Base-by-base conservation (phyloP, 1,140 invertebrate genomes). In the Berghia stephanieae region DNA sequence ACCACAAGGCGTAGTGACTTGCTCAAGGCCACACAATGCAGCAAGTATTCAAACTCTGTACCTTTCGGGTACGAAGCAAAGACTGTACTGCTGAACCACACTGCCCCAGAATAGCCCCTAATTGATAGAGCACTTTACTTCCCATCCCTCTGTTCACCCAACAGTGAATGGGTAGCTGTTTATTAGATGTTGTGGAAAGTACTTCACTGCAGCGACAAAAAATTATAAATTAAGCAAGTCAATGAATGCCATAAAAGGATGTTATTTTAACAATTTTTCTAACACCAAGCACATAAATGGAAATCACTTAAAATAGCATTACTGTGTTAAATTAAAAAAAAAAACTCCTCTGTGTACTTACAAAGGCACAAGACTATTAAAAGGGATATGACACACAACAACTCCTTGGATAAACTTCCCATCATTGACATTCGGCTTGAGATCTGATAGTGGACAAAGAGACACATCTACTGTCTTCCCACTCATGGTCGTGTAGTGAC, bases 381-480 rank as follows among this genome's bases (percentile, higher is more conserved):
- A 93, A 79, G 93, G 92, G 75, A 96, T 92, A 81, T 93, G 94
- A 81, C 94, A 95, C 1, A 95, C 92, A n/a, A 96, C 95, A 89
- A 93, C 94, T 8, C 94, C 94, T 46, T 94, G 85, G 3, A 95
- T 83, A 1, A 95, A 92, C 90, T 93, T 94, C 77, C 92, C 92
- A 36, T 90, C 79, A 88, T 94, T 94, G 5, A 92, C 77, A 63
- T 93, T 93, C 40, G 86, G 75, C 66, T 88, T 86, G 49, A 94
- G 86, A 57, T 92, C 87, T 52, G 88, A 88, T 13, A 94, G 86
- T 6, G 85, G 82, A 52, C 89, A 86, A 71, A 90, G 84, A 49
- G 90, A 84, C 70, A 94, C 87, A 85, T 90, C 92, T 16, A 93
- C 87, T 44, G 88, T 89, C 80, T 92, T 83, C 5, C 90, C 91